Conservation (phyloP, 1,140 invertebrate genomes). For the Drosophila trapezifrons region DNA sequence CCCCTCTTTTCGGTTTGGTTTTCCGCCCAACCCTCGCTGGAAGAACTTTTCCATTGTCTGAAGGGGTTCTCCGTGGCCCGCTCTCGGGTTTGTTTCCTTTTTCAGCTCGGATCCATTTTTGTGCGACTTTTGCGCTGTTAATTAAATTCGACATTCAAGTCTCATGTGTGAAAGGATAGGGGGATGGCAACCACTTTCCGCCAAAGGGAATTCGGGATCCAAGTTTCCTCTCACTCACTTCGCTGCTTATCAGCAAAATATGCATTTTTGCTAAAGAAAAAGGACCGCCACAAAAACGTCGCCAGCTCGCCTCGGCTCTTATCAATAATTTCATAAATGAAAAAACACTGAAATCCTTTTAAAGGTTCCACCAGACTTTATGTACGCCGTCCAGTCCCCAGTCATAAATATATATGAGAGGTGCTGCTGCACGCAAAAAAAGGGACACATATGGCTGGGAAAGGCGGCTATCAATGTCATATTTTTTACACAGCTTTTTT, state of each 20-base stretch:
- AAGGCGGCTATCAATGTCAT: slow-evolving; percentile 74
- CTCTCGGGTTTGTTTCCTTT: slow-evolving; percentile 39
- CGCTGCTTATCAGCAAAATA: slow-evolving; percentile 53
- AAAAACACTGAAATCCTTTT: slow-evolving; percentile 81
- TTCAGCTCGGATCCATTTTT: slow-evolving; percentile 51
- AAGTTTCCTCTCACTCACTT: slow-evolving; percentile 31
- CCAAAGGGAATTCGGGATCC: slow-evolving; percentile 50
- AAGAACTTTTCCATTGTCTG: slow-evolving; percentile 42
- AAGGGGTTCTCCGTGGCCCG: slow-evolving; percentile 41
- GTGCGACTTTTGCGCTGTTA: slow-evolving; percentile 72
- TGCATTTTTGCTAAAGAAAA: slow-evolving; percentile 60
- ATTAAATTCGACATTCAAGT: slow-evolving; percentile 74
- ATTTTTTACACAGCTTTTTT: slow-evolving; percentile 57
- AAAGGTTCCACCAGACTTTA: slow-evolving; percentile 53
- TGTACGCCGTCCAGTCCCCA: slow-evolving; percentile 50
- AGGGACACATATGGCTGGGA: slow-evolving; percentile 40
- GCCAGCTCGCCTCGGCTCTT: slow-evolving; percentile 45
- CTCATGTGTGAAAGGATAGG: slow-evolving; percentile 19
- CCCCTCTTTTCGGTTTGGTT: slow-evolving; percentile 12
- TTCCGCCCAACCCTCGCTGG: neutral
- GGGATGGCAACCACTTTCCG: slow-evolving; percentile 40
- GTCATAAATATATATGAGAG: slow-evolving; percentile 69
- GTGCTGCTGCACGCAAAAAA: slow-evolving; percentile 19
- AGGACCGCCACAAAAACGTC: slow-evolving; percentile 46
- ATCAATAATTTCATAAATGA: slow-evolving; percentile 82